A percentile compares a stretch with the other conserved stretches of the same genome.
Evolutionary conservation across 1,140 invertebrate genomes (phyloP).

Genomic region (Asobara japonica): DNA sequence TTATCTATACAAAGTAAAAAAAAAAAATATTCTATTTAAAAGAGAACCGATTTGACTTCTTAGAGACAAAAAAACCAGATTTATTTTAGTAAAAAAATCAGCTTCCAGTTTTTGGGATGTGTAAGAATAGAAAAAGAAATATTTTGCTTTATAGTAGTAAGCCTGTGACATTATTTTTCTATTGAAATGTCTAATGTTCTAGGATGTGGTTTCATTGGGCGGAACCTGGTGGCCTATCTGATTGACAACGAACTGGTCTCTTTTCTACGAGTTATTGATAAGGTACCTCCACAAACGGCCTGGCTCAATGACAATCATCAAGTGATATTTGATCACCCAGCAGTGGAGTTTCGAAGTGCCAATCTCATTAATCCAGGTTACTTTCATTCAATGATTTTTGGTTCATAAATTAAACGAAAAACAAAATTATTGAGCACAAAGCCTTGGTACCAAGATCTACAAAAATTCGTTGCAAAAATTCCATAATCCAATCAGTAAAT

Average conservation of each 20-base stretch:
- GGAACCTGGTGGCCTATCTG: conserved; percentile 86
- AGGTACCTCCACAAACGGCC: conserved; percentile 90
- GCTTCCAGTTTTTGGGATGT: not conserved
- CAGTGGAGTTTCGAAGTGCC: conserved; percentile 89
- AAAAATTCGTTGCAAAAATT: not conserved
- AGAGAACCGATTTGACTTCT: not conserved
- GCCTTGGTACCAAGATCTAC: not conserved
- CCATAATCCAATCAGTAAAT: conserved; percentile 11
- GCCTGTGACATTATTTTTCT: conserved; percentile 20
- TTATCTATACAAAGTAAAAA: no score
- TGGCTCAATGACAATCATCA: conserved; percentile 84
- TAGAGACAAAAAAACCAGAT: not conserved
- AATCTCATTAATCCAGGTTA: conserved; percentile 91
- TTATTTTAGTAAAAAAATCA: no score
- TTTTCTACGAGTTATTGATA: conserved; percentile 85
- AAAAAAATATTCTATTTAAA: no score
- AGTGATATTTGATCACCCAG: conserved; percentile 75
- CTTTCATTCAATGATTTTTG: conserved; percentile 38
- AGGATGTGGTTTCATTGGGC: conserved; percentile 93
- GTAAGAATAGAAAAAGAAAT: conserved; percentile 25
- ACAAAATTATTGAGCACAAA: not conserved
- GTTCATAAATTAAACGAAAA: not conserved
- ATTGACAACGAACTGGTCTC: conserved; percentile 81
- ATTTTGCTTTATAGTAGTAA: conserved; percentile 29
- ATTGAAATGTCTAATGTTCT: conserved; percentile 48